Percentiles rank a stretch among this genome's conserved stretches.
Conservation (phyloP, 53 echinoderm and acorn worm genomes). For the Astropecten irregularis region DNA sequence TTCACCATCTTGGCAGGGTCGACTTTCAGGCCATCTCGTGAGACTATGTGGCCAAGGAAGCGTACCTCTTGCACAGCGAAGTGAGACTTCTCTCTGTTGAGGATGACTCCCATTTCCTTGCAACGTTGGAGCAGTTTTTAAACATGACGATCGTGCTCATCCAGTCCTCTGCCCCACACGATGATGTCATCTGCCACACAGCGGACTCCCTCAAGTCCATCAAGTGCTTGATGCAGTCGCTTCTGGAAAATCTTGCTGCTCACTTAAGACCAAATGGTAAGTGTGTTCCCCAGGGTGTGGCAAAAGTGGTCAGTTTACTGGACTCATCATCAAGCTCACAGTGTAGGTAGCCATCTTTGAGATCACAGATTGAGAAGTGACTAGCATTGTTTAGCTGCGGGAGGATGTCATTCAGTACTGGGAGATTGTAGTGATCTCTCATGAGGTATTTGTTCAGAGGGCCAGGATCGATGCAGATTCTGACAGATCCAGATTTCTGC, state of each 20-base stretch:
- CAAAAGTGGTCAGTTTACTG: conserved; percentile 68
- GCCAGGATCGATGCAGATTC: conserved; percentile 70
- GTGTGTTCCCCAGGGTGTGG: conserved; percentile 61
- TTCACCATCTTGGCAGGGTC: conserved; percentile 67
- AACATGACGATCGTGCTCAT: no score
- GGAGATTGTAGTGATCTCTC: conserved; percentile 61
- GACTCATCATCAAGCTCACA: conserved; percentile 60
- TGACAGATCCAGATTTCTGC: conserved; percentile 64
- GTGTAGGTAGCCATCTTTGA: conserved; percentile 73
- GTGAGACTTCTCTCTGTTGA: conserved; percentile 65
- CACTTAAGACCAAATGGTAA: conserved; percentile 73
- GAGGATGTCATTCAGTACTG: conserved; percentile 64
- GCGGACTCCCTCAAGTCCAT: conserved; percentile 51
- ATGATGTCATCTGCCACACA: conserved; percentile 68
- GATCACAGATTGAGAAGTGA: conserved; percentile 62
- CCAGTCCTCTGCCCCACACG: no score
- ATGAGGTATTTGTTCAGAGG: conserved; percentile 60
- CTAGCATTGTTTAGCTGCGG: conserved; percentile 46
- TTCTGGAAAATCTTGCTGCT: conserved; percentile 80
- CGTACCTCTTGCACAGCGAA: conserved; percentile 48
- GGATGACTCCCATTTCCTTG: conserved; percentile 62
- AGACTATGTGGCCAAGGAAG: conserved; percentile 66
- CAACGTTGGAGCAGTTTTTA: conserved; percentile 57
- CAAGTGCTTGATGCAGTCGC: conserved; percentile 51
- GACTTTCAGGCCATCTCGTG: conserved; percentile 54